Percentiles rank a stretch among this genome's conserved stretches.
These are phyloP conservation scores for Hipposideros larvatus DNA, from an alignment of 2,797 vertebrate species.

Conservation along the genomic window DNA sequence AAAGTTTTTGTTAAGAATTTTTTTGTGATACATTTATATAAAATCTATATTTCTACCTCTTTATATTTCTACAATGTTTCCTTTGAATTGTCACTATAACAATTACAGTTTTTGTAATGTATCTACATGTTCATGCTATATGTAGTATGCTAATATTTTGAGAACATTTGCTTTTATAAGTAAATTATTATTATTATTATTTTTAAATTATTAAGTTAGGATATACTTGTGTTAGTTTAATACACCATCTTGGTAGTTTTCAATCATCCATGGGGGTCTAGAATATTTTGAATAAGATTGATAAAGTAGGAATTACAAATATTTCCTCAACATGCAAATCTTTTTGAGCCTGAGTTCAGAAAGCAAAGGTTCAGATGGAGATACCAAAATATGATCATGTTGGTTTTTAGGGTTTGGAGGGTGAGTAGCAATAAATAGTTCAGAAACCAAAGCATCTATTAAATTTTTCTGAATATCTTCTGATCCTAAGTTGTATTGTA, in stretches of 20 bases:
- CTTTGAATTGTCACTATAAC: background rate
- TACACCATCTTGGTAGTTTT: background rate
- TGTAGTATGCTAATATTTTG: background rate
- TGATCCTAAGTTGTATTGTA: background rate
- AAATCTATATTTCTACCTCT: background rate
- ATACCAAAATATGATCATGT: background rate
- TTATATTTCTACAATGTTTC: background rate
- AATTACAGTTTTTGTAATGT: constrained; percentile 1
- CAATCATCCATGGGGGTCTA: background rate
- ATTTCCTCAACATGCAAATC: constrained; percentile 3
- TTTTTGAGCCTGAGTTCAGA: background rate
- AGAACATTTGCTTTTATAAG: background rate
- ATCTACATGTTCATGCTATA: background rate
- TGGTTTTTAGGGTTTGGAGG: background rate
- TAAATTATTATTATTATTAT: background rate
- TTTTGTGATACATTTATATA: background rate
- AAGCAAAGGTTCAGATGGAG: background rate
- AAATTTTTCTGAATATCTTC: constrained; percentile 6
- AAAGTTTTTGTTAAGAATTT: background rate
- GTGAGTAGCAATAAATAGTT: background rate
- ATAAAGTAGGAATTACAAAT: background rate
- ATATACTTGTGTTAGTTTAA: background rate
- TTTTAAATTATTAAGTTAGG: background rate
- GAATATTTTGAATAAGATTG: constrained; percentile 30
- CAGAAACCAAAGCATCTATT: background rate